These are phyloP conservation scores for Epirrhoe alternata DNA, from an alignment of 2,888 invertebrate species.

Conservation along the genomic window DNA sequence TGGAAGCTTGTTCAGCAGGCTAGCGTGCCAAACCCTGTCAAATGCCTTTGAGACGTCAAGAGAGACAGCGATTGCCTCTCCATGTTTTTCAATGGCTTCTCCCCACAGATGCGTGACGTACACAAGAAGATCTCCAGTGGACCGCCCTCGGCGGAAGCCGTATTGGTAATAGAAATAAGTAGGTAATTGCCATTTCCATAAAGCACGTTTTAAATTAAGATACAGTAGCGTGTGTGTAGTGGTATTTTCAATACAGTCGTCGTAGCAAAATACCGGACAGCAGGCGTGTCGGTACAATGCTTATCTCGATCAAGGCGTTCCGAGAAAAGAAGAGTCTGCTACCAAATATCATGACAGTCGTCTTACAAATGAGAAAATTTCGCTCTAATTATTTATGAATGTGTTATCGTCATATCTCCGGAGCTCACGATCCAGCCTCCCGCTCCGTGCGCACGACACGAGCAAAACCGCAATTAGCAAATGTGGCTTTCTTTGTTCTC, in stretches of 20 bases:
- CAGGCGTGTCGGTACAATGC: constrained; percentile 76
- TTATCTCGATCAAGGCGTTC: constrained; percentile 80
- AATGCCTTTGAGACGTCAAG: no score
- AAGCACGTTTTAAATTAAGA: constrained; percentile 34
- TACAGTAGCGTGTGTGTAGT: constrained; percentile 38
- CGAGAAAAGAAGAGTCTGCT: constrained; percentile 77
- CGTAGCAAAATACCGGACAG: constrained; percentile 69
- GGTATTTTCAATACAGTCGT: constrained; percentile 55
- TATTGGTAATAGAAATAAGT: neutral
- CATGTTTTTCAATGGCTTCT: no score
- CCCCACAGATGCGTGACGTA: no score
- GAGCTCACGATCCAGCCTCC: constrained; percentile 83
- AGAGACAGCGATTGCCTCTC: no score
- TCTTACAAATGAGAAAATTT: constrained; percentile 86
- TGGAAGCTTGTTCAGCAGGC: no score
- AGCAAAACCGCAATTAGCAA: constrained; percentile 85
- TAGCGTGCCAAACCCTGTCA: no score
- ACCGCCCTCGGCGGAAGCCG: no score
- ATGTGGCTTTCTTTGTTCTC: constrained; percentile 85
- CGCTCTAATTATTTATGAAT: constrained; percentile 86
- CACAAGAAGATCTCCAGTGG: no score
- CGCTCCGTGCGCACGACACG: constrained; percentile 83
- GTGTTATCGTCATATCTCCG: constrained; percentile 84
- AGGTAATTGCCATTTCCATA: constrained; percentile 23
- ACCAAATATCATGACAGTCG: constrained; percentile 85